Evolutionary conservation across 2,113 vertebrate genomes (phyloP).

Genomic region (Chamaea fasciata): DNA sequence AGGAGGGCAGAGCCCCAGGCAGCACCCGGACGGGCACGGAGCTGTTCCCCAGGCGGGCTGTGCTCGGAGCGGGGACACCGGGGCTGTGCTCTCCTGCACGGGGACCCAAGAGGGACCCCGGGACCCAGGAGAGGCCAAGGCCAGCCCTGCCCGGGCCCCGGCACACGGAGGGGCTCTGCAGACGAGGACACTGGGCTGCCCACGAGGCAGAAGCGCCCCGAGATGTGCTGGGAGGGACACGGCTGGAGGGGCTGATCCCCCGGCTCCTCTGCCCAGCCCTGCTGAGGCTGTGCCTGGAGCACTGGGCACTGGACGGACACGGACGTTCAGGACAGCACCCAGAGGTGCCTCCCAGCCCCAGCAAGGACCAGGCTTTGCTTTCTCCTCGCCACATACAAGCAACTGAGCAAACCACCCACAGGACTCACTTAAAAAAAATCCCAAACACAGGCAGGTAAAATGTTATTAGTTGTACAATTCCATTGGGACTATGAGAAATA

Average conservation of each 20-base stretch:
- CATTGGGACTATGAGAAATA: neutral
- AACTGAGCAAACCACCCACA: neutral
- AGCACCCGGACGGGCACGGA: accelerated
- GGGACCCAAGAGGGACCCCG: neutral
- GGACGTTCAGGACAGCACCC: accelerated
- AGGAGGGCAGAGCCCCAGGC: too few relatives aligned
- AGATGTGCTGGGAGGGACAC: accelerated
- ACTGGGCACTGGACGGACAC: accelerated
- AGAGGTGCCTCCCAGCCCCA: neutral
- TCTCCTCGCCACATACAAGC: neutral
- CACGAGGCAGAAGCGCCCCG: accelerated
- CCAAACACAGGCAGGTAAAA: neutral
- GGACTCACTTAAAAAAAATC: neutral
- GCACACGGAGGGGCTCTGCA: neutral
- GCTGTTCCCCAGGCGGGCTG: neutral
- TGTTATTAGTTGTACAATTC: neutral
- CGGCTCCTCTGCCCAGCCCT: neutral
- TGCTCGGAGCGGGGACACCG: accelerated
- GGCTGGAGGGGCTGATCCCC: neutral
- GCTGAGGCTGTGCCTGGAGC: neutral
- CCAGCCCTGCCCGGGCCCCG: neutral
- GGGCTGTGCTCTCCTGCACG: neutral
- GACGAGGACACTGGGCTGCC: neutral
- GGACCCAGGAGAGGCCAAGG: neutral
- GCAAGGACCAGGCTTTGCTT: neutral